A percentile compares a stretch with the other conserved stretches of the same genome.
phyloP scores from a whole-genome alignment of 2,888 invertebrate species.

The Mythimna impura region DNA sequence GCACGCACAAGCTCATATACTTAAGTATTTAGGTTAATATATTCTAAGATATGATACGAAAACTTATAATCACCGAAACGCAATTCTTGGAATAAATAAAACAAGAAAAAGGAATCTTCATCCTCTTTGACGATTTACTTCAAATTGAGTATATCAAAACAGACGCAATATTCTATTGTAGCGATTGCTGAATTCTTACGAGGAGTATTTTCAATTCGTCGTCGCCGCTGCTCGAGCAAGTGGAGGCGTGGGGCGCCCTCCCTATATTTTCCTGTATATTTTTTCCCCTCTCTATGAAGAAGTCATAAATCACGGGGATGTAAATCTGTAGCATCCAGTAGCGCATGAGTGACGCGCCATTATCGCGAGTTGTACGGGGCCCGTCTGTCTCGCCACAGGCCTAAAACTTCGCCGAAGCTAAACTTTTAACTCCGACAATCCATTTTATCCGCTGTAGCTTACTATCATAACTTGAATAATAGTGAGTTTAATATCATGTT shows the following conservation, averaged over 20 bases:
- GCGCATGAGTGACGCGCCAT: conserved; percentile 89
- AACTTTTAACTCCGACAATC: conserved; percentile 73
- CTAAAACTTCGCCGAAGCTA: conserved; percentile 79
- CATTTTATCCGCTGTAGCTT: conserved; percentile 69
- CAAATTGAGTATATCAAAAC: conserved; percentile 56
- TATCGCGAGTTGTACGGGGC: conserved; percentile 79
- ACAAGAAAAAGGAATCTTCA: conserved; percentile 23
- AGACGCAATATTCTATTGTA: conserved; percentile 52
- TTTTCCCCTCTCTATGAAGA: conserved; percentile 89
- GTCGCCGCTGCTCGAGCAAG: conserved; percentile 62
- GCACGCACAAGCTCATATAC: conserved; percentile 49
- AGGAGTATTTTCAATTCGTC: conserved; percentile 70
- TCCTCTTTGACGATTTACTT: conserved; percentile 57
- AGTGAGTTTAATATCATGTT: conserved; percentile 53
- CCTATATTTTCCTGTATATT: conserved; percentile 83
- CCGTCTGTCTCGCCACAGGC: conserved; percentile 71
- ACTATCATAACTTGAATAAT: conserved; percentile 60
- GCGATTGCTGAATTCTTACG: conserved; percentile 68
- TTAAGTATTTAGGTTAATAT: conserved; percentile 56
- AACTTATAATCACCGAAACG: conserved; percentile 51
- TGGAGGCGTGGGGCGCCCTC: conserved; percentile 62
- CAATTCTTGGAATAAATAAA: conserved; percentile 55
- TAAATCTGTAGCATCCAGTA: conserved; percentile 89
- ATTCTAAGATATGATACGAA: conserved; percentile 38
- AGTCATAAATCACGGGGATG: conserved; percentile 89